Conservation (phyloP, 37 sponge, comb jelly and placozoan species). For the Eunapius fragilis region DNA sequence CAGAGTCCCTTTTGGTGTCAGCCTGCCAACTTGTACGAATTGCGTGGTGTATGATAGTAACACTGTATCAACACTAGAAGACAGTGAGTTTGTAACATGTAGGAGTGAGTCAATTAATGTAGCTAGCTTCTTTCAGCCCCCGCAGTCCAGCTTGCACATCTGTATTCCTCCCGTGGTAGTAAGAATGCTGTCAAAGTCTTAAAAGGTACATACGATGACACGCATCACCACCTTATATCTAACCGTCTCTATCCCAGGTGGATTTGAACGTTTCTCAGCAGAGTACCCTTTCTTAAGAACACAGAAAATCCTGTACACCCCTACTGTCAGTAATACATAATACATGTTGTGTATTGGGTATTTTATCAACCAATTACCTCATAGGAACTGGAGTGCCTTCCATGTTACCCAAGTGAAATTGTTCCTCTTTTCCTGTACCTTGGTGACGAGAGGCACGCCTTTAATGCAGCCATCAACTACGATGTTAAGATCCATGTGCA, state of each 20-base stretch:
- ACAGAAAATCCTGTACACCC: conserved; percentile 83
- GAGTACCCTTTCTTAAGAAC: conserved; percentile 94
- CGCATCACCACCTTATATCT: background rate
- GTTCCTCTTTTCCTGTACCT: conserved; percentile 90
- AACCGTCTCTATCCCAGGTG: conserved; percentile 53
- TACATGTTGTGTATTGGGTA: background rate
- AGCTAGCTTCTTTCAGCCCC: conserved; percentile 52
- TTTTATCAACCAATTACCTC: background rate
- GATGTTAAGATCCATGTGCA: conserved; percentile 80
- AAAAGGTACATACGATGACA: conserved; percentile 75
- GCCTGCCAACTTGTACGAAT: conserved; percentile 75
- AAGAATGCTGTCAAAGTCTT: conserved; percentile 82
- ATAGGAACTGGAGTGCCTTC: conserved; percentile 85
- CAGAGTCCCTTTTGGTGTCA: conserved; percentile 44
- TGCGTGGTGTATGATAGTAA: conserved; percentile 91
- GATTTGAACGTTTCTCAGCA: conserved; percentile 93
- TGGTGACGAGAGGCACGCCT: conserved; percentile 79
- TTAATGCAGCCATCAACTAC: conserved; percentile 71
- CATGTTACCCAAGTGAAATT: conserved; percentile 84
- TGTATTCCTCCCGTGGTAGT: conserved; percentile 67
- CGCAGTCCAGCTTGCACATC: conserved; percentile 79
- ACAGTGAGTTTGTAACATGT: conserved; percentile 63
- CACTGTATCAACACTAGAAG: conserved; percentile 76
- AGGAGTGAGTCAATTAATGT: background rate
- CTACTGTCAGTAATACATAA: conserved; percentile 61